Base-by-base conservation (phyloP, 2,888 invertebrate species). In the Miltochrista miniata region DNA sequence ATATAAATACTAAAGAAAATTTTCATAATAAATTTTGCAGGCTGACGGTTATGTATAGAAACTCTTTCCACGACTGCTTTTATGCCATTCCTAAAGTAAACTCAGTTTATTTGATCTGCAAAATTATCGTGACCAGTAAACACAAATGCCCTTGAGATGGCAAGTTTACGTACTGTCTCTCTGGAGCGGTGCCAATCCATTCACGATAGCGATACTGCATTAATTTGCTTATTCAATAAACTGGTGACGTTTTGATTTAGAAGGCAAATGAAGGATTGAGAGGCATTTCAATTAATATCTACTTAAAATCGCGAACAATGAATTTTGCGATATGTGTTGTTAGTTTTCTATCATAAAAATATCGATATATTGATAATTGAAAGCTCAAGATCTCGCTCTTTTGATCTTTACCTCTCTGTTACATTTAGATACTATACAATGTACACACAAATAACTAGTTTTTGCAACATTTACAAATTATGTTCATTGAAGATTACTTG, bases 141-240 rank as follows among this genome's bases (percentile, higher is more conserved):
- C 65, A 71, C 57, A 49, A 69, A 68, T 80, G 83, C 78, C 86
- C 85, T 88, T 87, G 86, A 85, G 74, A 77, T 71, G 64, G 74
- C 68, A 64, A 74, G 71, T 72, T 76, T 78, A 11, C 8, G 31
- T 10, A 78, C 77, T 78, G 64, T 70, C 59, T 59, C 56, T 66
- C 72, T 85, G 87, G 88, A 81, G 55, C 65, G 62, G 37, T 72
- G 86, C 87, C 87, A 88, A 83, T 56, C 61, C 68, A 79, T 81
- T 83, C 74, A 70, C 75, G 62, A 78, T 73, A 70, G 70, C 75
- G 62, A 78, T 74, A 70, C 68, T 68, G 70, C 76, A 77, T 79
- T 82, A 76, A 80, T 83, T 85, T 77, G 73, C 69, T 69, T 70
- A 69, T 24, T 24, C 5, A 24, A 24, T 24, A 24, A 24, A 24